Conservation (phyloP, 1,140 invertebrate species). For the Matsumurasca onukii region DNA sequence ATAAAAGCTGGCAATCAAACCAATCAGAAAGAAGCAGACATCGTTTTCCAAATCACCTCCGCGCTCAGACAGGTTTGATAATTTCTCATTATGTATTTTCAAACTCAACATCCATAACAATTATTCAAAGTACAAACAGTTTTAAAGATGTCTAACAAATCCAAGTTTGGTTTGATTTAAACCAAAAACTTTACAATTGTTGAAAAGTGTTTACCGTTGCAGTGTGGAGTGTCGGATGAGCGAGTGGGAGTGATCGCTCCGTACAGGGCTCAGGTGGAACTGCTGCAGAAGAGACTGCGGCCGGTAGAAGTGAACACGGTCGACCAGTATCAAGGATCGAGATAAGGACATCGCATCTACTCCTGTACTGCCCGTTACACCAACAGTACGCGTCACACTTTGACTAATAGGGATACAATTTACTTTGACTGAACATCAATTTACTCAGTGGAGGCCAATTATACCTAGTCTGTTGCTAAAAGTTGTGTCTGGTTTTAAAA, state of each 20-base stretch:
- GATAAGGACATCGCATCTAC: slow-evolving; percentile 93
- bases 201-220: too few species aligned
- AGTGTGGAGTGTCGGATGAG: slow-evolving; percentile 40
- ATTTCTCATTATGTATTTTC: too few species aligned
- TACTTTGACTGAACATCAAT: too few species aligned
- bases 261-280: slow-evolving; percentile 81
- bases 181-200: too few species aligned
- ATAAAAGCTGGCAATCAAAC: slow-evolving; percentile 40
- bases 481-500: too few species aligned
- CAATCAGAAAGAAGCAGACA: slow-evolving; percentile 69
- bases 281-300: slow-evolving; percentile 53
- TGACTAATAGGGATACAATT: too few species aligned
- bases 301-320: slow-evolving; percentile 90
- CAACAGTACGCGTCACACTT: slow-evolving; percentile 45
- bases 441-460: too few species aligned
- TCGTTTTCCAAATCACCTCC: slow-evolving; percentile 61
- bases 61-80: slow-evolving; percentile 59
- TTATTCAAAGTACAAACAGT: too few species aligned
- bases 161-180: too few species aligned
- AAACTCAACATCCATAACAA: too few species aligned
- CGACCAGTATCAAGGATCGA: slow-evolving; percentile 94
- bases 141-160: too few species aligned
- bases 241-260: slow-evolving; percentile 90
- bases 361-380: slow-evolving; percentile 66
- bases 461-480: too few species aligned